Base-by-base conservation (phyloP, 2,888 invertebrate species). In the Corbicula japonica region DNA sequence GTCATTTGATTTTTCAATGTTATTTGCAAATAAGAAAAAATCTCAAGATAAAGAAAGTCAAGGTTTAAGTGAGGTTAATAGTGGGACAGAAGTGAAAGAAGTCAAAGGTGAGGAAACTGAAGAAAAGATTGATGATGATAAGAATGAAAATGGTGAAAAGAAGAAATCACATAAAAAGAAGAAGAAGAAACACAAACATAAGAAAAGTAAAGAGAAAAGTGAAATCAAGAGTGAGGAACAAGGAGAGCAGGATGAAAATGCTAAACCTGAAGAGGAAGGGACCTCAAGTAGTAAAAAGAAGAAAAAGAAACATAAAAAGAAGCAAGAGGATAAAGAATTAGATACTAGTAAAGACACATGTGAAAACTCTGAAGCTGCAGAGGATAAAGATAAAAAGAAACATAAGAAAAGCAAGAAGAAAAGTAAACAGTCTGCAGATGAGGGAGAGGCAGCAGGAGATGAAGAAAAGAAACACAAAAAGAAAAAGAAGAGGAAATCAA, bases 1-100 rank as follows among this genome's bases (percentile, higher is more conserved):
- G 15, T 82, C 84, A 61, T 92, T 92, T 88, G 92, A 92, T 84
- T 92, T 92, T 78, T 84, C 85, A 48, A 83, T 86, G 48, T 80
- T 88, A 48, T 83, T 90, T 65, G 69, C 78, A 15, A 75, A 44
- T 28, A 84, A 80, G 63, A 82, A 80, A 69, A 80, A 76, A 61
- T 75, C 68, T 32, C 70, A 75, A 30, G 62, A 41, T 38, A 38
- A 52, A 21, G 71, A 74, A 56, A 56, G 58, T 35, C 68, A 71
- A 18, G 58, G 6, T 54, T 48, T 23, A 32, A 56, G 46, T 60
- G 50, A 5, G 54, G n/a, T 18, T 41, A 60, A 52, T 38, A 41
- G 50, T 28, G 76, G 54, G 4, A 68, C 56, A 15, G 62, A 66
- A 21, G 56, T 71, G 28, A 38, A 73, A 63, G 56, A 46, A 54